Evolutionary conservation across 2,113 vertebrate species (phyloP).

Genomic region (Pseudorectes ferrugineus): DNA sequence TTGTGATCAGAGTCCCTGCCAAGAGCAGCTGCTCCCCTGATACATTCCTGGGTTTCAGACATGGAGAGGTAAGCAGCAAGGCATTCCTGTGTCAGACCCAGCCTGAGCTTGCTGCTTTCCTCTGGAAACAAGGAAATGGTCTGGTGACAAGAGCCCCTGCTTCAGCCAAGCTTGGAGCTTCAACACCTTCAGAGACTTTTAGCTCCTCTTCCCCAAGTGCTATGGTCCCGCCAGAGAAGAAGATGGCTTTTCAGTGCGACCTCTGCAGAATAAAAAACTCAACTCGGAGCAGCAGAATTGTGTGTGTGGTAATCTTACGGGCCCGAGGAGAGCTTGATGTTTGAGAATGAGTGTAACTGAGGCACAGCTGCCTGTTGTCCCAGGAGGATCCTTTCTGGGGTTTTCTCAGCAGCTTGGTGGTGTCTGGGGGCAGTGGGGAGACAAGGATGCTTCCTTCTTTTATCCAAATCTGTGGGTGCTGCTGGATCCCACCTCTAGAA

Average conservation of each 20-base stretch:
- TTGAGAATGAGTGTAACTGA: background rate
- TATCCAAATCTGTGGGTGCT: background rate
- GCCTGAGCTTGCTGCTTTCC: slow-evolving; percentile 9
- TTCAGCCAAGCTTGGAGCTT: background rate
- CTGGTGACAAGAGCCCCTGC: background rate
- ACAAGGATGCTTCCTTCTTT: background rate
- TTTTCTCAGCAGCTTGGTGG: background rate
- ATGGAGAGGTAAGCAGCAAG: background rate
- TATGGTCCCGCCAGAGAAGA: background rate
- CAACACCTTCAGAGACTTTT: background rate
- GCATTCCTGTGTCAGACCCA: background rate
- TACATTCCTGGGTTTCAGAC: slow-evolving; percentile 2
- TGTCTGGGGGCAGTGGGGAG: background rate
- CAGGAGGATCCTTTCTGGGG: background rate
- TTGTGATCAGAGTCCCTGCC: background rate
- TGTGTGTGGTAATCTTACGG: background rate
- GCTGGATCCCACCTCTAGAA: background rate
- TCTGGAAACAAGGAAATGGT: background rate
- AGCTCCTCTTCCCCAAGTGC: background rate
- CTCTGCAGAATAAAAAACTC: background rate
- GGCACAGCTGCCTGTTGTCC: background rate
- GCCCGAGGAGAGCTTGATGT: background rate
- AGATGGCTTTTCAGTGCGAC: background rate
- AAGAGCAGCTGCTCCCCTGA: background rate
- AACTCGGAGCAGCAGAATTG: background rate